Base-by-base conservation (phyloP, 2,888 invertebrate species). In the Conus canariensis region DNA sequence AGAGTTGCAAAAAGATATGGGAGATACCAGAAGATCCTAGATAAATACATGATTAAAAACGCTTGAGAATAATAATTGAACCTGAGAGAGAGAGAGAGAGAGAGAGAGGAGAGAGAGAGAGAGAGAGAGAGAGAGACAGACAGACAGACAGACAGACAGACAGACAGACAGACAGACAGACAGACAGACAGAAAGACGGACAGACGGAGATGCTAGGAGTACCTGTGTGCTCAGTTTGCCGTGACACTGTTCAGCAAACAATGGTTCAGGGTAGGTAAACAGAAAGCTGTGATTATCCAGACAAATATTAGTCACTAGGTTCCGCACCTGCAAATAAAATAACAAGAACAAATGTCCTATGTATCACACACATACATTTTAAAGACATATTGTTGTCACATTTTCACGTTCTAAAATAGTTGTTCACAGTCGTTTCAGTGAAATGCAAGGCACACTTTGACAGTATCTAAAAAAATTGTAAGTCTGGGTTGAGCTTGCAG, bases 201-300 rank as follows among this genome's bases (percentile, higher is more conserved):
- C 22, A 70, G 70, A 70, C 70, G 14, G 22, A 70, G 19, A 70
- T 14, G 70, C 70, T 19, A 22, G 19, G 19, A 70, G 64, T 90
- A 94, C 94, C 92, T 94, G 93, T 22, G 90, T 91, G 10, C 90
- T 85, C 9, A 91, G 86, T 87, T 93, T 91, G 22, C 86, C 90
- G 30, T 91, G 91, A 90, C 95, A 95, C 1, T 87, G 87, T 25
- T 91, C 85, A 0, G 91, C 91, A 30, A 85, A 91, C 45, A 94
- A 85, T 14, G 90, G 90, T 5, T 90, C 85, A 5, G 90, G 85
- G 14, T 92, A 88, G 67, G 94, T 93, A 88, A 94, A 95, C 56
- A 94, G 87, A 85, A 94, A 94, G 22, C 91, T 91, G 87, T 92
- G 82, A 88, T 95, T 95, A 90, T 94, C 94, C 64, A 95, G 90